Base-by-base conservation (phyloP, 2,113 vertebrate species). In the Cephalopholis sonnerati region DNA sequence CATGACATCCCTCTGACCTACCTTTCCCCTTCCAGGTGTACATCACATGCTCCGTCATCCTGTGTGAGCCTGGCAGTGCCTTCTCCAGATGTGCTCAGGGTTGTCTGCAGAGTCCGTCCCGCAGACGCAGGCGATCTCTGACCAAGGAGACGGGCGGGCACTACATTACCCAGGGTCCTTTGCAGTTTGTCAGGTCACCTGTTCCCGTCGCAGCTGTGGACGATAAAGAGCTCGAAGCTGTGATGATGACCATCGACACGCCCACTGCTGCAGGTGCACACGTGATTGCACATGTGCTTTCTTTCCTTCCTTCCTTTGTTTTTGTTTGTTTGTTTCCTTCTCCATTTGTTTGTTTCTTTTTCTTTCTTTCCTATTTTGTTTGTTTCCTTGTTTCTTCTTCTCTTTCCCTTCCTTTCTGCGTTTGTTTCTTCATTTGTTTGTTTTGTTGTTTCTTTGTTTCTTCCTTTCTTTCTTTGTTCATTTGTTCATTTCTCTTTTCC, bases 31-130 rank as follows among this genome's bases (percentile, higher is more conserved):
- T 1, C 4, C 88, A 94, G 93, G 88, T 94, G 2, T 93, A 87
- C 84, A 83, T 93, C 82, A 93, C 71, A 2, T 94, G 92, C 79
- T 80, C 81, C 0, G 92, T 95, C 50, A 93, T 95, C 78, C 71
- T 96, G 83, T 96, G 95, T 29, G 87, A 93, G 51, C 3, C 74
- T 2, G 74, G 25, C 3, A 89, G 79, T 62, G 36, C 89, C n/a
- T 74, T 79, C 27, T 94, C 93, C 74, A 94, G 95, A 51, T 96
- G 95, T 70, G 76, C 91, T n/a, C 83, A 92, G 75, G 95, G 94
- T 7, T 96, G 95, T 29, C n/a, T 91, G 70, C 25, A 7, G 0
- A 54, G 73, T 10, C 24, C 88, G 7, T 51, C 79, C 51, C 83
- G 84, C 24, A 59, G 91, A 63, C 91, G 78, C 64, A 93, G 67